Evolutionary conservation across 2,797 vertebrate genomes (phyloP), one percentile per base, ranked within the genome.

Genomic region (Gadopsis bispinosus): DNA sequence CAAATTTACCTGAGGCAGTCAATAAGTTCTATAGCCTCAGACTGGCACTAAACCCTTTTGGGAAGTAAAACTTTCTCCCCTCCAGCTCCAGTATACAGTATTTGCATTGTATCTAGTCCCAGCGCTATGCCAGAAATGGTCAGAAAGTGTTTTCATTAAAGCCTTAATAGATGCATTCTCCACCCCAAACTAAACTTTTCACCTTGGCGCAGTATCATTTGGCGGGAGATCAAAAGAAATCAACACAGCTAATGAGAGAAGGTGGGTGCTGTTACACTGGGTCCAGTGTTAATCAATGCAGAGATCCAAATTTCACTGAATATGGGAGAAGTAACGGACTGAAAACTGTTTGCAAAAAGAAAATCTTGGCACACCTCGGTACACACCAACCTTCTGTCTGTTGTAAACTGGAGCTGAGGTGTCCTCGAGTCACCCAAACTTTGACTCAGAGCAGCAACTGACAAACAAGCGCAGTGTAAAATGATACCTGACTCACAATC

Each of bases 141-240:
- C 75, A 89, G 26, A 26, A 26, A 84, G 73, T 80, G 63, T 81
- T 90, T 90, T 83, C 66, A 78, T 73, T 84, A 61, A 61, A 83
- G 64, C 20, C 33, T 66, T 75, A 77, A 86, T 89, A 73, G 66
- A 91, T 88, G 80, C 78, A 83, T 75, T 71, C 62, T 67, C 77
- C 72, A 55, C 73, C 74, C 68, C 56, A 48, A 78, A 67, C 33
- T 85, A 22, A 89, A 90, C 89, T 87, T 83, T 84, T 86, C 84
- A 88, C 88, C 87, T 86, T 59, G 51, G 61, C 81, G 35, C 14
- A 37, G 77, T 22, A 62, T 77, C 74, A 47, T 80, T 69, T 86
- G 78, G 79, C 68, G 39, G 16, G 5, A 68, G 77, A 91, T 82
- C 79, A 87, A 79, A 83, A 55, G 39, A 64, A 76, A 85, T 79